phyloP scores from a whole-genome alignment of 2,888 invertebrate species.

The Frankliniella fusca region DNA sequence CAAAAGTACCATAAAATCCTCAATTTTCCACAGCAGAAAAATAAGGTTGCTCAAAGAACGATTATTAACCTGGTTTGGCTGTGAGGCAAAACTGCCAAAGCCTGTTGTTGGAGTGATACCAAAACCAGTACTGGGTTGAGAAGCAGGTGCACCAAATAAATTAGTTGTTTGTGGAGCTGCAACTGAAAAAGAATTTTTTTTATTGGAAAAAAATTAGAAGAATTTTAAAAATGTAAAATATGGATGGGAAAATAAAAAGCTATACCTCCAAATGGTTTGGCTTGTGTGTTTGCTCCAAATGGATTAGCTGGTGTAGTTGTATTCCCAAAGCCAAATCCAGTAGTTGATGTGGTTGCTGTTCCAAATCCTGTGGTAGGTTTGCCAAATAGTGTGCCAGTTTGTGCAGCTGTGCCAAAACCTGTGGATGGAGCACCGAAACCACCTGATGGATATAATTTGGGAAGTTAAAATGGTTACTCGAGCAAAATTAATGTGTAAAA shows the following conservation, averaged over 20 bases:
- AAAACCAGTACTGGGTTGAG: conserved; percentile 46
- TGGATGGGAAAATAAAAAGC: conserved; percentile 30
- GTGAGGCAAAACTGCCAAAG: conserved; percentile 46
- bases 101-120: conserved; percentile 45
- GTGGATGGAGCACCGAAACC: conserved; percentile 41
- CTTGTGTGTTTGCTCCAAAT: conserved; percentile 40
- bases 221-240: neutral
- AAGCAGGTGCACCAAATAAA: conserved; percentile 45
- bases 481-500: neutral
- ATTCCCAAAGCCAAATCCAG: conserved; percentile 48
- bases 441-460: conserved; percentile 32
- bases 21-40: neutral
- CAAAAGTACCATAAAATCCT: conserved; percentile 26
- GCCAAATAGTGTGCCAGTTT: conserved; percentile 62
- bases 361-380: conserved; percentile 62
- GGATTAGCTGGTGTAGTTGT: conserved; percentile 41
- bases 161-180: conserved; percentile 42
- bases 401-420: conserved; percentile 53
- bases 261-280: conserved; percentile 50
- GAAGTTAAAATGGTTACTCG: neutral
- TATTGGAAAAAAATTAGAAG: conserved; percentile 1
- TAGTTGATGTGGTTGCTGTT: conserved; percentile 49
- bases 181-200: conserved; percentile 39
- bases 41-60: neutral
- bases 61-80: conserved; percentile 45